Evolutionary conservation across 2,797 vertebrate genomes (phyloP).

Genomic region (Silurus lanzhouensis): DNA sequence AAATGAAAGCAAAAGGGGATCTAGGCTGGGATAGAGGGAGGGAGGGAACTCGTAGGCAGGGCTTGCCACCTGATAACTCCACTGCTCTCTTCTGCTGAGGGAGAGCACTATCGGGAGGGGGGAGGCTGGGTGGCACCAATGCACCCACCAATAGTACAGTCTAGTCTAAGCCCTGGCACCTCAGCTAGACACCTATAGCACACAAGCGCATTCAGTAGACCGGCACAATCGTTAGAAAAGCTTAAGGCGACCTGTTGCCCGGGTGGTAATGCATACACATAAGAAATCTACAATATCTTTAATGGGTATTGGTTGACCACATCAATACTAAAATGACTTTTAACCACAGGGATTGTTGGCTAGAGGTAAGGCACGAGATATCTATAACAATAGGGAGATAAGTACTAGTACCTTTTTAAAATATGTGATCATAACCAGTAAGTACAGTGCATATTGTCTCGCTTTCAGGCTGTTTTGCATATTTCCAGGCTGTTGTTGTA

Average conservation of each 20-base stretch:
- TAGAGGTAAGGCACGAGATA: slow-evolving; percentile 47
- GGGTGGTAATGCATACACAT: slow-evolving; percentile 34
- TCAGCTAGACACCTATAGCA: slow-evolving; percentile 53
- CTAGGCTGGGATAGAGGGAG: slow-evolving; percentile 53
- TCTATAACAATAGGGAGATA: slow-evolving; percentile 37
- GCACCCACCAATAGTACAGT: slow-evolving; percentile 45
- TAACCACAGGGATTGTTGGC: slow-evolving; percentile 38
- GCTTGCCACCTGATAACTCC: slow-evolving; percentile 49
- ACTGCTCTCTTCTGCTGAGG: slow-evolving; percentile 22
- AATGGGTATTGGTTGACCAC: slow-evolving; percentile 37
- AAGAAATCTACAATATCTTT: slow-evolving; percentile 34
- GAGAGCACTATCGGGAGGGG: slow-evolving; percentile 41
- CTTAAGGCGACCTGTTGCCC: slow-evolving; percentile 37
- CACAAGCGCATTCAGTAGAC: slow-evolving; percentile 39
- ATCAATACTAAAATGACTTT: slow-evolving; percentile 34
- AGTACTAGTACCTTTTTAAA: slow-evolving; percentile 40
- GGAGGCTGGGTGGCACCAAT: slow-evolving; percentile 37
- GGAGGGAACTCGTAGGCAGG: slow-evolving; percentile 51
- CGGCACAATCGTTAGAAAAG: slow-evolving; percentile 40
- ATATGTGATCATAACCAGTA: slow-evolving; percentile 34
- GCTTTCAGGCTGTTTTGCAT: slow-evolving; percentile 42
- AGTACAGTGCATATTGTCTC: slow-evolving; percentile 46
- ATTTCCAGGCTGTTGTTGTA: slow-evolving; percentile 28
- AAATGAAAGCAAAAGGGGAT: slow-evolving; percentile 54
- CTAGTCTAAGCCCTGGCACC: slow-evolving; percentile 51